Conservation (phyloP, 2,888 invertebrate genomes). For the Glyphotaelius pellucidus region DNA sequence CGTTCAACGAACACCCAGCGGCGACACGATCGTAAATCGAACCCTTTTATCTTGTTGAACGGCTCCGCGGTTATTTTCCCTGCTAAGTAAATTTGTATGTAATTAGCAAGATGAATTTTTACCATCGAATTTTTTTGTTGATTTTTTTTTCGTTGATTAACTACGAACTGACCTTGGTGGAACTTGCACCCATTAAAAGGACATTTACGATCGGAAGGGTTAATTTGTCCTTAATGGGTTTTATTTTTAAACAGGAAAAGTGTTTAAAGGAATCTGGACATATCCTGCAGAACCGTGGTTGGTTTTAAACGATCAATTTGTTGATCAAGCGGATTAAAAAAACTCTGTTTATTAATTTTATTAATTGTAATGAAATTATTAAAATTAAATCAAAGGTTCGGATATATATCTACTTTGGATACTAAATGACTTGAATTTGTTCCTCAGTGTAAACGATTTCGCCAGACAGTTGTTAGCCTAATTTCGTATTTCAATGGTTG, state of each 20-base stretch:
- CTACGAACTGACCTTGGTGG: slow-evolving; percentile 7
- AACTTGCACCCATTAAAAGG: background rate
- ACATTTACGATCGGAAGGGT: background rate
- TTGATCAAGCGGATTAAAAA: background rate
- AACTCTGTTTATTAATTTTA: background rate
- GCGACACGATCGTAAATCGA: slow-evolving; percentile 50
- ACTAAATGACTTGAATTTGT: background rate
- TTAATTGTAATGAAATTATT: too few relatives aligned
- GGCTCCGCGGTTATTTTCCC: slow-evolving; percentile 63
- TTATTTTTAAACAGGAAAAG: slow-evolving; percentile 19
- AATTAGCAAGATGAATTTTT: slow-evolving; percentile 61
- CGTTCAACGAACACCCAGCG: slow-evolving; percentile 15
- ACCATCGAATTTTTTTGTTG: slow-evolving; percentile 33
- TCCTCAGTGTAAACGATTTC: background rate
- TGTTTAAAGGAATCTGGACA: background rate
- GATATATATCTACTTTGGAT: too few relatives aligned
- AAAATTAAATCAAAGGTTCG: too few relatives aligned
- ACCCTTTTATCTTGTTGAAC: slow-evolving; percentile 43
- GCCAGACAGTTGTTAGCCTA: too few relatives aligned
- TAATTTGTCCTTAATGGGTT: slow-evolving; percentile 46
- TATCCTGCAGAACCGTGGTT: background rate
- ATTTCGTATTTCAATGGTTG: too few relatives aligned
- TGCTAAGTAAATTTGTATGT: slow-evolving; percentile 66
- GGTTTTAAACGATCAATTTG: background rate
- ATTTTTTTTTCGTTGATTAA: slow-evolving; percentile 57